A percentile compares a stretch with the other conserved stretches of the same genome.
phyloP scores from a whole-genome alignment of 1,140 invertebrate genomes.

The Drosophila prosaltans region DNA sequence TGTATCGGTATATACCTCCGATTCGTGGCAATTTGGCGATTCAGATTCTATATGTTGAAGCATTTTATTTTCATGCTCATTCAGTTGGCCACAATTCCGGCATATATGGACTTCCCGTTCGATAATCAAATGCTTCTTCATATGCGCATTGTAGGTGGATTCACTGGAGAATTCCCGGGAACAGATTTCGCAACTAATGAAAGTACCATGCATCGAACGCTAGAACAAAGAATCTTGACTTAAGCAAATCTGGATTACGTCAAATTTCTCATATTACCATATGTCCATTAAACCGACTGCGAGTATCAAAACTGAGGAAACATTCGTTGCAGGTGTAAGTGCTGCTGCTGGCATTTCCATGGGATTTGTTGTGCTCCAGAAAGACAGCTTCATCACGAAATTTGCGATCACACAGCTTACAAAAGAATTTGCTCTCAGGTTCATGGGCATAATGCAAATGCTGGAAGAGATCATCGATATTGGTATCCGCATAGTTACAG shows the following conservation, averaged over 20 bases:
- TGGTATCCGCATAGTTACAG: constrained; percentile 56
- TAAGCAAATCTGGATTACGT: no score
- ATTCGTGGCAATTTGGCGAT: constrained; percentile 35
- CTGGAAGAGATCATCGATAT: constrained; percentile 72
- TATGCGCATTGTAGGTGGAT: constrained; percentile 55
- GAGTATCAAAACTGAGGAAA: constrained; percentile 55
- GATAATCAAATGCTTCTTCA: constrained; percentile 69
- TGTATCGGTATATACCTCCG: constrained; percentile 44
- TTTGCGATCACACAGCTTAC: constrained; percentile 71
- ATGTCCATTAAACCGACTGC: constrained; percentile 54
- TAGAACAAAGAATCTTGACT: background rate
- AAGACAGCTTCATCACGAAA: constrained; percentile 60
- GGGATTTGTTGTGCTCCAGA: constrained; percentile 59
- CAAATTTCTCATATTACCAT: constrained; percentile 37
- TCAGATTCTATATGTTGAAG: constrained; percentile 28
- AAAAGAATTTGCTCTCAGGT: constrained; percentile 57
- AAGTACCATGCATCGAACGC: constrained; percentile 50
- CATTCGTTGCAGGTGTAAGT: constrained; percentile 60
- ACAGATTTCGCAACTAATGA: constrained; percentile 67
- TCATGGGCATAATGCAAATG: constrained; percentile 74
- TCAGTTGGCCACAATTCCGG: constrained; percentile 60
- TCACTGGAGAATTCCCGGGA: constrained; percentile 62
- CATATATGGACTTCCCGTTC: constrained; percentile 55
- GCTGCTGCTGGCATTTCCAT: constrained; percentile 55
- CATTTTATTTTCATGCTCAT: constrained; percentile 42